Evolutionary conservation across 2,113 vertebrate species (phyloP), one percentile per base, ranked within the genome.

Genomic region (Dipodomys spectabilis): DNA sequence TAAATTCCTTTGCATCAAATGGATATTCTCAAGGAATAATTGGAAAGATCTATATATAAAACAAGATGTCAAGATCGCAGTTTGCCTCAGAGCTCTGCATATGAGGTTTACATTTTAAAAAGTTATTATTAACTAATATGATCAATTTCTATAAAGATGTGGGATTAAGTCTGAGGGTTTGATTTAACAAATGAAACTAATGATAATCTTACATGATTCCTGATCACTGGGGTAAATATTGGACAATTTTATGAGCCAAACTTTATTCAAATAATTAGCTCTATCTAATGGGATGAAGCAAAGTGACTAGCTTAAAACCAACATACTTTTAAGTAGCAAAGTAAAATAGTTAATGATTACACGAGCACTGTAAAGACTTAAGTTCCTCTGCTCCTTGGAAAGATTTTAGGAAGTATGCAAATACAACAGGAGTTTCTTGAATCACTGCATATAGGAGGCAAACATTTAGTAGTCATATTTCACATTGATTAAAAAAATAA

Each of bases 181-280:
- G 13, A 12, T 45, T 20, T 74, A 94, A 88, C 10, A 85, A 64
- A 64, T 60, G 23, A 86, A 86, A 7, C 9, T 88, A 65, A 23
- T 85, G n/a, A 85, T 10, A 85, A 88, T 67, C 82, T 71, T 71
- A 74, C 84, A 79, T 64, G 7, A 74, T 74, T 57, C 13, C 6
- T 64, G 78, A 75, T 77, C 32, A 13, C 94, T 53, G 3, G 20
- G 27, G 80, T 57, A 75, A 95, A 72, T 68, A 82, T 18, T 91
- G 27, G 83, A 94, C 0, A 79, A 83, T 64, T 78, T 88, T 83
- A 82, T 83, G 30, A 28, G 60, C 18, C 7, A 93, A 32, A 75
- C 2, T 83, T 71, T 67, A 96, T 73, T 94, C 39, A 92, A 92
- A 82, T 28, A 20, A 45, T 93, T 32, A 49, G 9, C 19, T 93